phyloP scores from a whole-genome alignment of 2,888 invertebrate species.

The Exephanes ischioxanthus region DNA sequence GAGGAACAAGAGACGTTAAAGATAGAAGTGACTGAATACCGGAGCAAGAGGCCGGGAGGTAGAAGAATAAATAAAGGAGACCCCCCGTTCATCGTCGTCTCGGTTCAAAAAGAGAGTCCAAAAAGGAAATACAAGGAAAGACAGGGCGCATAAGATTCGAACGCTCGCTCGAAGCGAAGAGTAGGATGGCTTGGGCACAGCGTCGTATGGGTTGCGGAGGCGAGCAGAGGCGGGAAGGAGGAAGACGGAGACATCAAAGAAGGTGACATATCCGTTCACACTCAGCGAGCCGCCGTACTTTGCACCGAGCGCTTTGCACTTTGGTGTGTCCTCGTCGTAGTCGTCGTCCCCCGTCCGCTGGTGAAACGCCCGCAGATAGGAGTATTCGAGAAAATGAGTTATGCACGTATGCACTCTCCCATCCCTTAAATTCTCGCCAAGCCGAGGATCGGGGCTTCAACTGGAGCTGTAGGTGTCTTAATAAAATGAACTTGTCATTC shows the following conservation, averaged over 20 bases:
- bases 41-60: conserved; percentile 39
- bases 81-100: conserved; percentile 28
- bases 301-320: conserved; percentile 54
- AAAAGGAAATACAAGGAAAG: conserved; percentile 32
- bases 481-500: conserved; percentile 84
- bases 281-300: conserved; percentile 72
- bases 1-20: conserved; percentile 45
- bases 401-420: conserved; percentile 33
- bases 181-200: conserved; percentile 57
- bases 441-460: conserved; percentile 73
- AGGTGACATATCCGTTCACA: conserved; percentile 84
- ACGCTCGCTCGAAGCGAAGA: conserved; percentile 27
- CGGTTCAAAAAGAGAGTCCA: conserved; percentile 37
- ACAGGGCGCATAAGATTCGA: conserved; percentile 40
- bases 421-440: conserved; percentile 55
- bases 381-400: not conserved
- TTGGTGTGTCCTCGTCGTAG: conserved; percentile 39
- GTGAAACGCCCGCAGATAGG: conserved; percentile 31
- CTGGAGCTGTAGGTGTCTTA: conserved; percentile 80
- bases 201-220: conserved; percentile 58
- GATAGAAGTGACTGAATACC: conserved; percentile 49
- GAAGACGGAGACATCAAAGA: conserved; percentile 81
- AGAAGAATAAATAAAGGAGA: conserved; percentile 48
- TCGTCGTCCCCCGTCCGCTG: conserved; percentile 62
- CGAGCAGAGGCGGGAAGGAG: conserved; percentile 66